Evolutionary conservation across 2,113 vertebrate species (phyloP).

Genomic region (Cephalopterus ornatus): DNA sequence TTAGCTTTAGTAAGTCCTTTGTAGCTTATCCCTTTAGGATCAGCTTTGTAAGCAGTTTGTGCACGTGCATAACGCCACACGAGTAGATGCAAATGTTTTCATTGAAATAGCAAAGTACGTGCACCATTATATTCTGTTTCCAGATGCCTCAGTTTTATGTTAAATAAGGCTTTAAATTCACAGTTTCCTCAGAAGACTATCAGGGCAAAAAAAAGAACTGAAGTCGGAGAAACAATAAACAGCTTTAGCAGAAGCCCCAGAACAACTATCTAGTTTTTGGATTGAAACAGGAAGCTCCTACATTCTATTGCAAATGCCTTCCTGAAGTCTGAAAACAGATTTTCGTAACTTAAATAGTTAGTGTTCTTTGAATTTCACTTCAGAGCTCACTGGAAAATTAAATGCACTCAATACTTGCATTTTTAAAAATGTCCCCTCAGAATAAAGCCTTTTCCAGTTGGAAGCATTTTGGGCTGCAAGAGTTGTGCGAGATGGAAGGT

Average conservation of each 20-base stretch:
- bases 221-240: background rate
- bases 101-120: background rate
- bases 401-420: background rate
- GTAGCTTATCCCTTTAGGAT: background rate
- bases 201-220: background rate
- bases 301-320: background rate
- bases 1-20: background rate
- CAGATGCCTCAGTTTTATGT: background rate
- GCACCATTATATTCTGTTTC: background rate
- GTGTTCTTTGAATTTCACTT: background rate
- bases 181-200: background rate
- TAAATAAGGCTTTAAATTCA: background rate
- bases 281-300: background rate
- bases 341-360: background rate
- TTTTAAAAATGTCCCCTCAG: background rate
- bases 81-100: background rate
- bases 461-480: background rate
- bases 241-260: background rate
- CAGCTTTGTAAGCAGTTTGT: background rate
- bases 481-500: background rate
- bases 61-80: accelerated
- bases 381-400: background rate
- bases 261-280: background rate
- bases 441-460: background rate
- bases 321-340: background rate